A percentile compares a stretch with the other conserved stretches of the same genome.
These are phyloP conservation scores for Opisthograptis luteolata DNA, from an alignment of 2,888 invertebrate species.

Conservation along the genomic window DNA sequence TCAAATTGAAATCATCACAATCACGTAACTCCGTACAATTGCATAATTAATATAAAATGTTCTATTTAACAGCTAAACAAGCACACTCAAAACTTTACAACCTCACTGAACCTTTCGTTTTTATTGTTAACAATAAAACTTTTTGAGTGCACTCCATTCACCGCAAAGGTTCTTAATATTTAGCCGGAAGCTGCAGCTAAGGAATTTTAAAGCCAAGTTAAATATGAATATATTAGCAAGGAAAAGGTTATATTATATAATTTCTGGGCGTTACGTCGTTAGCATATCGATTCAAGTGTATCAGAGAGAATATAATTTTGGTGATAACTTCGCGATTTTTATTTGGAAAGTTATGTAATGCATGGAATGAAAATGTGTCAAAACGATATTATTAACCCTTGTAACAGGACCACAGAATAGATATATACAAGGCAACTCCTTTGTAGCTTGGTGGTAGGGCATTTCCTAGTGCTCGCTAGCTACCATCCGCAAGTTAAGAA, in stretches of 20 bases:
- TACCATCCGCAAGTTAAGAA: no score
- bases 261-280: slow-evolving; percentile 2
- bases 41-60: slow-evolving; percentile 5
- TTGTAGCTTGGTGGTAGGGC: no score
- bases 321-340: neutral
- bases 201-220: slow-evolving; percentile 9
- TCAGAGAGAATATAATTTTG: slow-evolving; percentile 1
- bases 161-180: slow-evolving; percentile 7
- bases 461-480: no score
- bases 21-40: neutral
- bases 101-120: slow-evolving; percentile 5
- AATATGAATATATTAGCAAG: slow-evolving; percentile 12
- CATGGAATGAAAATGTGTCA: neutral
- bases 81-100: slow-evolving; percentile 14
- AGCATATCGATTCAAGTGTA: slow-evolving; percentile 4
- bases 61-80: slow-evolving; percentile 8
- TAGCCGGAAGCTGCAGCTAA: slow-evolving; percentile 14
- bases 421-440: no score
- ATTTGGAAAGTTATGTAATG: slow-evolving; percentile 2
- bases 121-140: slow-evolving; percentile 25
- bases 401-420: no score
- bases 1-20: no score
- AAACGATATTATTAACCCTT: neutral
- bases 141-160: slow-evolving; percentile 13
- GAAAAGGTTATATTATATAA: slow-evolving; percentile 17